Percentiles rank a stretch among this genome's conserved stretches.
Conservation (phyloP, 2,797 vertebrate species). For the Staurois parvus region DNA sequence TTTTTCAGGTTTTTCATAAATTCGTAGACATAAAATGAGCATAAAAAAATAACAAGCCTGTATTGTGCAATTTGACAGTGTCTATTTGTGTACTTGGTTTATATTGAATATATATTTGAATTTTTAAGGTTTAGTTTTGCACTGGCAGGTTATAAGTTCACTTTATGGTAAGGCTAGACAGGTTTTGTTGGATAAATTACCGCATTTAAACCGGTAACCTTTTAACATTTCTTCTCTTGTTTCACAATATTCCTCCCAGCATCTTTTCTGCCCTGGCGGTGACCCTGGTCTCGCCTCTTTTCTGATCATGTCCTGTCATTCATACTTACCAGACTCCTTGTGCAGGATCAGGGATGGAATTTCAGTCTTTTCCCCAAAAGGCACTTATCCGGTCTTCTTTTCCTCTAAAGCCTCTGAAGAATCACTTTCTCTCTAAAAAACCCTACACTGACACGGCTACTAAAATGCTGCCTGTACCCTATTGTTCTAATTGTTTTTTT, state of each 20-base stretch:
- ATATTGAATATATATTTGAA: no score
- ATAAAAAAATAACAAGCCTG: no score
- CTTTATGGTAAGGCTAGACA: neutral
- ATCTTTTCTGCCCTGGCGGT: conserved; percentile 18
- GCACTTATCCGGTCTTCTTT: conserved; percentile 28
- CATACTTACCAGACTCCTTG: conserved; percentile 39
- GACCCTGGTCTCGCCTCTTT: conserved; percentile 30
- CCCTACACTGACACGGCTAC: conserved; percentile 12
- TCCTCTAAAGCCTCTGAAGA: conserved; percentile 39
- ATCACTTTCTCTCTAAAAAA: conserved; percentile 44
- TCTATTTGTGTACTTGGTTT: no score
- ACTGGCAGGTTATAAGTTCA: neutral
- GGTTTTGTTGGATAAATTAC: conserved; percentile 15
- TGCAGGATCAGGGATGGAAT: conserved; percentile 36
- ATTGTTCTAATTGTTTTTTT: conserved; percentile 28
- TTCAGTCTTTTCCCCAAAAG: conserved; percentile 43
- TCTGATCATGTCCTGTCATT: conserved; percentile 44
- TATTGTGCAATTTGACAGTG: no score
- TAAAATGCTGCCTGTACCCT: conserved; percentile 32
- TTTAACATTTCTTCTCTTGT: conserved; percentile 33
- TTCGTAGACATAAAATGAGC: no score
- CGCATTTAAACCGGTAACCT: conserved; percentile 30
- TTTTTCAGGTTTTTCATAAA: no score
- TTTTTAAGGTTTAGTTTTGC: neutral
- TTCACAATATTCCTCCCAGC: conserved; percentile 41